Conservation (phyloP, 2,797 vertebrate genomes). For the Galago senegalensis region DNA sequence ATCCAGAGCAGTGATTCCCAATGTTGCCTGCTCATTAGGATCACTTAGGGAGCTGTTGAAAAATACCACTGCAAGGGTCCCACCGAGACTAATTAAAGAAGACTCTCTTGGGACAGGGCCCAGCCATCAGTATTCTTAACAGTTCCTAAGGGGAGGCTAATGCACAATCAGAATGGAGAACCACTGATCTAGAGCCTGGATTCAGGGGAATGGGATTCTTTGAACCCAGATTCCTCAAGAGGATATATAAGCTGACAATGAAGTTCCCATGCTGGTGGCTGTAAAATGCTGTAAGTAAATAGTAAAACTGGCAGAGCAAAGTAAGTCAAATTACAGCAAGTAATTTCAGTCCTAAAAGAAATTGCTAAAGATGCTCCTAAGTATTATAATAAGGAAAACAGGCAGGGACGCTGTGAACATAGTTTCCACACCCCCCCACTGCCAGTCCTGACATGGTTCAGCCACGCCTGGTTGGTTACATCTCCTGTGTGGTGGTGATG, state of each 20-base stretch:
- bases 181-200: constrained; percentile 78
- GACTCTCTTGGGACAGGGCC: constrained; percentile 70
- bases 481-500: neutral
- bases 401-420: neutral
- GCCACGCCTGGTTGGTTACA: neutral
- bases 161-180: constrained; percentile 72
- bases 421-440: neutral
- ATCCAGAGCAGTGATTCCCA: constrained; percentile 75
- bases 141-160: constrained; percentile 46
- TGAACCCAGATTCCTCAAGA: constrained; percentile 64
- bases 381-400: constrained; percentile 57
- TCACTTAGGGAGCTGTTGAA: constrained; percentile 76
- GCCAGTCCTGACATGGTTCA: neutral
- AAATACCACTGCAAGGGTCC: constrained; percentile 75
- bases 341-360: constrained; percentile 69
- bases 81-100: constrained; percentile 79
- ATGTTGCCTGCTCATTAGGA: constrained; percentile 77
- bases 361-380: constrained; percentile 46
- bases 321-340: constrained; percentile 72
- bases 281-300: constrained; percentile 68
- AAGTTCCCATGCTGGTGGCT: constrained; percentile 49
- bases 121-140: constrained; percentile 73
- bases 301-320: constrained; percentile 74
- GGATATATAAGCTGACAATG: constrained; percentile 50
- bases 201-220: constrained; percentile 75